Evolutionary conservation across 2,113 vertebrate genomes (phyloP), one percentile per base, ranked within the genome.

Genomic region (Takifugu bimaculatus): DNA sequence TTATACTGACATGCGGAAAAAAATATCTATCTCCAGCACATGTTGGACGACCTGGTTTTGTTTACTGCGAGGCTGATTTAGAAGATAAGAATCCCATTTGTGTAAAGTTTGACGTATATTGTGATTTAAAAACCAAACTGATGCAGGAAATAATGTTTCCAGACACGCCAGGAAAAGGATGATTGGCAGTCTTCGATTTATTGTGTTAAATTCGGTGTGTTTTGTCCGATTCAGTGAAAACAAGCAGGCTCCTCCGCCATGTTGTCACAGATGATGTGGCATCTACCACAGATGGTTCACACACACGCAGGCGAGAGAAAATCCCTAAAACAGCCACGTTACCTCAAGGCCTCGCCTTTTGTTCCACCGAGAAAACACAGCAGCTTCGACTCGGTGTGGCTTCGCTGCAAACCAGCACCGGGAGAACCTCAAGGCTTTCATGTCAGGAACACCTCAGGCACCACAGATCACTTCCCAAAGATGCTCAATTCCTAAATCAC

Each of bases 401-500:
- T 44, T 50, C 65, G 55, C 53, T 32, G 32, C 55, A 70, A 72
- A 69, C 52, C 64, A 63, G 63, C 68, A 68, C 63, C 39, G 44
- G 54, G 56, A 60, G 79, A 76, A 80, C 62, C 71, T 61, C 66
- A 60, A 25, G 55, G 74, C 70, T 54, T 65, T 63, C 28, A 69
- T 59, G 70, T 75, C 54, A 55, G 51, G 60, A 71, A 77, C 49
- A 57, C 32, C 50, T 45, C 65, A 65, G 26, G 52, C 42, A 56
- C 54, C 76, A 51, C 35, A 5, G 44, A 53, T 51, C 62, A 20
- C 20, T 20, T 20, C 70, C 66, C 48, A 74, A 78, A 57, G 76
- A 77, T 66, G 53, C 61, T 74, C 55, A 47, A 65, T 79, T 63
- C 43, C 74, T 53, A 79, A 73, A 77, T 72, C 72, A 58, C 50